Base-by-base conservation (phyloP, 1,140 invertebrate genomes). In the Saccostrea cuccullata region DNA sequence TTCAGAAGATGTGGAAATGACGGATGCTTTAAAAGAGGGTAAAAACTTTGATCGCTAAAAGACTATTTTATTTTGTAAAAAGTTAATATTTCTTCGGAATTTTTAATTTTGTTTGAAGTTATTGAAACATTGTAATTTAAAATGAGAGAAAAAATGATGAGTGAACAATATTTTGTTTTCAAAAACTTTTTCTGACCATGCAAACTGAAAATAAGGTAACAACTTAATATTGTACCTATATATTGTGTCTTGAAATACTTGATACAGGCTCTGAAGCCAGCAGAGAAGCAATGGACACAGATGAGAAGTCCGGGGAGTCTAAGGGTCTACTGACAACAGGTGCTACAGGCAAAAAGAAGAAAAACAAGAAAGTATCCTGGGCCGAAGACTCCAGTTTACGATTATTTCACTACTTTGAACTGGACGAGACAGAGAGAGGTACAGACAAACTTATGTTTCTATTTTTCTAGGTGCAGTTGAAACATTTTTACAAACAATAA, bases 401-500 rank as follows among this genome's bases (percentile, higher is more conserved):
- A 40, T 17, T 30, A 2, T 89, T 84, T 55, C 89, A 89, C 85
- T 89, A 97, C 93, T 99, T 99, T 94, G 98, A 98, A 94, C 94
- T 98, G 70, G 98, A 99, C 95, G 98, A 98, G 95, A 98, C 97
- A 5, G 98, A 99, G 95, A 96, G 98, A 93, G 96, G 96, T 96
- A 55, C 17, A 15, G 40, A 20, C 30, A 36, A 15, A 36, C 13
- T 36, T 77, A 4, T 73, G 6, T 70, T 26, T 30, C 23, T 36
- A 36, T 36, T 36, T 36, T 67, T 67, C 8, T 67, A 20, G 2
- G 60, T 47, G 64, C 4, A 70, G 26, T 13, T 70, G 64, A n/a
- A 70, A n/a, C 5, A n/a, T 8, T 47, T 8, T 47, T 47, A 9
- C 5, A 6, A 47, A 47, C 47, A 47, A 2, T 6, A 3, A 47